Evolutionary conservation across 2,797 vertebrate genomes (phyloP), one percentile per base, ranked within the genome.

Genomic region (Enteromius anoplus): DNA sequence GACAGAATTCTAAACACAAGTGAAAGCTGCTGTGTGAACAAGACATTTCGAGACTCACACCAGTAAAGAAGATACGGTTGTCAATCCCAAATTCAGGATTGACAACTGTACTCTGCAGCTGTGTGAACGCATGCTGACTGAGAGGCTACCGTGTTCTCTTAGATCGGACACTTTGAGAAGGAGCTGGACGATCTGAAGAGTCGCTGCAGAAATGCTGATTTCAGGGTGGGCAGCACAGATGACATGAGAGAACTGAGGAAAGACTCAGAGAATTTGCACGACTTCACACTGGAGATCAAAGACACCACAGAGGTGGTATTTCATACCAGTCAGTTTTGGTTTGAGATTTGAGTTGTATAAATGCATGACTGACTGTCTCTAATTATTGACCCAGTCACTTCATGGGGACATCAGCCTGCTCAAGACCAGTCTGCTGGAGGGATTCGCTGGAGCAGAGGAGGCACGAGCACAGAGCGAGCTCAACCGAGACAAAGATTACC

Each of bases 81-180:
- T 9, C 40, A 40, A 8, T 40, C 40, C 40, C 8, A 40, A 9
- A 40, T 40, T 40, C 8, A 40, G 6, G 40, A 40, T 9, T 10
- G 40, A 40, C 37, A 40, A 40, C 37, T 8, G 7, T 40, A 40
- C 8, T 40, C 7, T 40, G 40, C 40, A 9, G 40, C 40, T 42
- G 40, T 42, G 40, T 42, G 40, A 42, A 42, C 8, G 40, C 40
- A 42, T 62, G 40, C 29, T 70, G 29, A 51, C 15, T 26, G 19
- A n/a, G 3, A 1, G 14, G 1, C 47, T 9, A 17, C 3, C 4
- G 15, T 40, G n/a, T 65, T 77, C n/a, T 71, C n/a, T 23, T 88
- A 99, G 98, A 97, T 99, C 5, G 93, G 95, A 3, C 98, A 99
- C 89, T 99, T 99, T 83, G 97, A 99, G 87, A 98, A 96, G 91